These are phyloP conservation scores for Drosophila eugracilis DNA, from an alignment of 1,140 invertebrate species.

Conservation along the genomic window DNA sequence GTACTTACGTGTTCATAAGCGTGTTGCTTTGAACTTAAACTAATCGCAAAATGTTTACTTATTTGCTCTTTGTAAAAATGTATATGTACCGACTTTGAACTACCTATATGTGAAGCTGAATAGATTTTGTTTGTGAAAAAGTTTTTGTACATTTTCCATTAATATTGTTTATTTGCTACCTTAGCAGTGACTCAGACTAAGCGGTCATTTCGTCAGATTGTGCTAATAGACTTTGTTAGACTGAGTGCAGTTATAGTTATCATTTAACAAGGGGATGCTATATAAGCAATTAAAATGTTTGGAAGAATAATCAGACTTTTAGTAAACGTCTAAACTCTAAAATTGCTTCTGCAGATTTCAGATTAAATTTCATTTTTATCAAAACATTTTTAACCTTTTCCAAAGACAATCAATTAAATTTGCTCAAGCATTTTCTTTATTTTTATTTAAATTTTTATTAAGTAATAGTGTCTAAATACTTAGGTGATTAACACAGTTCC, in stretches of 20 bases:
- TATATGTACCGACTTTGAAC: neutral
- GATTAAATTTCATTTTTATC: no score
- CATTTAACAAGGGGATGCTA: neutral
- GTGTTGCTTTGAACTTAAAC: neutral
- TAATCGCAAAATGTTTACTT: neutral
- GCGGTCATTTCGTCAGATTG: slow-evolving; percentile 1
- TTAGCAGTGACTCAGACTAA: slow-evolving; percentile 8
- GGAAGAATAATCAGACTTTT: neutral
- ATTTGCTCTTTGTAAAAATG: neutral
- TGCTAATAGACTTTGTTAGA: slow-evolving; percentile 9
- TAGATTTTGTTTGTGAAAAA: slow-evolving; percentile 22
- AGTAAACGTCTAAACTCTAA: no score
- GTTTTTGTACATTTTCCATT: slow-evolving; percentile 1
- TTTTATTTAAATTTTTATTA: slow-evolving; percentile 68
- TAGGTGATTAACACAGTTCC: slow-evolving; percentile 83
- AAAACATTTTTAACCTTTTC: no score
- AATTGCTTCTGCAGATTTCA: no score
- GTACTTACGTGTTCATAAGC: neutral
- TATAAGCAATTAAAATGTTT: neutral
- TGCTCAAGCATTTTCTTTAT: slow-evolving; percentile 54
- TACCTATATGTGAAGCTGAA: neutral
- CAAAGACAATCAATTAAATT: neutral
- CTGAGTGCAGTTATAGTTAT: neutral
- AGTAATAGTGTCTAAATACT: slow-evolving; percentile 83
- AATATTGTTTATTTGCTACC: slow-evolving; percentile 6